Evolutionary conservation across 1,140 invertebrate genomes (phyloP), one percentile per base, ranked within the genome.

Genomic region (Macrobrachium nipponense): DNA sequence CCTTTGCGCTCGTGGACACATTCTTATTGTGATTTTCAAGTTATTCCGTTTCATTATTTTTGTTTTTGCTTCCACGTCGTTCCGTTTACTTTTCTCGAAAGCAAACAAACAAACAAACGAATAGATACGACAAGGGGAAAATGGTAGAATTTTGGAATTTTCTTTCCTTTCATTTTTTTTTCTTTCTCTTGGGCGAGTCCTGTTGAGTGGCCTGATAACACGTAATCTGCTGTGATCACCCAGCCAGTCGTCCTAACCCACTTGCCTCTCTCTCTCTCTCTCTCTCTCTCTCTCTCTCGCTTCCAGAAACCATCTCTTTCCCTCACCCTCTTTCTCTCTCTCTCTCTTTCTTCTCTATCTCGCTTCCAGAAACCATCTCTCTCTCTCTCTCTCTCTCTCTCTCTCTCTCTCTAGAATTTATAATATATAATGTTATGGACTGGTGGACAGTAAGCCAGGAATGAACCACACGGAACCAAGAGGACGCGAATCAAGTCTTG

Each of bases 171-270:
- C n/a, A 23, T 20, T 20, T 68, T n/a, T 68, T 17, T 14, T 68
- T 17, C 14, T 51, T 51, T 76, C 23, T 76, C 23, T 76, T 76
- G 18, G 73, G 51, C n/a, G 14, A 7, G 17, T n/a, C 75, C 76
- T 59, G 76, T 78, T 62, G 76, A 78, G 51, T 20, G 18, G 10
- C 59, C 62, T 62, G 77, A 79, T 79, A 79, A 79, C 60, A 36
- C 12, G 77, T 79, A 79, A 79, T 79, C 77, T 79, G 62, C 77
- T 79, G 18, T 79, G 77, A 79, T 79, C 77, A 64, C 77, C 58
- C 18, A 60, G 18, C 61, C 36, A 20, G 8, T 61, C 62, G 18
- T n/a, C 51, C 76, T 58, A 23, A n/a, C n/a, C 20, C 20, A 51
- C 51, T 60, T 78, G 59, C 60, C 27, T 27, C 23, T 8, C 51